Evolutionary conservation across 2,113 vertebrate genomes (phyloP), one percentile per base, ranked within the genome.

Genomic region (Eidolon helvum): DNA sequence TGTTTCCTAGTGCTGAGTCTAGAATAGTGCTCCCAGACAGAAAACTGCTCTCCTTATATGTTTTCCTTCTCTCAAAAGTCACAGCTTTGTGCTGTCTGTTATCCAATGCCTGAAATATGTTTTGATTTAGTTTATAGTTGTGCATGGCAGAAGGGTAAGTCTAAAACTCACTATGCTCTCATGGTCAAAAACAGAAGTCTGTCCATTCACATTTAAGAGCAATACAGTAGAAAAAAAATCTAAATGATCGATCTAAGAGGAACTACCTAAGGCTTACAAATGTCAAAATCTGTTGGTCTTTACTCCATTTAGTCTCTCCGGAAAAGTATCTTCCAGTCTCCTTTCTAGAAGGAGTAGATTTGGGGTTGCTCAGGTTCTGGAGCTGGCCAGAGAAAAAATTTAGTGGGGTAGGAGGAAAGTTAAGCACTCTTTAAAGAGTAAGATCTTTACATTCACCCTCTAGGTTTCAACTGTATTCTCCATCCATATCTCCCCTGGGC

Each of bases 331-430:
- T 59, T 83, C 26, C 22, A 38, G 1, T 68, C 5, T 33, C 43
- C 21, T 78, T 89, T 72, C 83, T 68, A n/a, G 33, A 28, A 94
- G 15, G 35, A 63, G 9, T 4, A 83, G 40, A 83, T 87, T 2
- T 83, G 33, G 1, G 35, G 35, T 90, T 95, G 14, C 61, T 43
- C 78, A 63, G 4, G 77, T 82, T 59, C 55, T 55, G 66, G n/a
- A 45, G n/a, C 50, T 48, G 45, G 8, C 24, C 33, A 57, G 10
- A 84, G 15, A 26, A 75, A 33, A 30, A 38, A 40, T 33, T 50
- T 38, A 30, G 21, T 87, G 10, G 22, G 7, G 2, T 10, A 3
- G 10, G 1, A 5, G 11, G 7, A 1, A 40, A 0, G 4, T 5
- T 43, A 22, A 53, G 15, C 75, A 85, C 45, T 90, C 65, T 92